Base-by-base conservation (phyloP, 2,888 invertebrate species). In the Agriopis leucophaearia region DNA sequence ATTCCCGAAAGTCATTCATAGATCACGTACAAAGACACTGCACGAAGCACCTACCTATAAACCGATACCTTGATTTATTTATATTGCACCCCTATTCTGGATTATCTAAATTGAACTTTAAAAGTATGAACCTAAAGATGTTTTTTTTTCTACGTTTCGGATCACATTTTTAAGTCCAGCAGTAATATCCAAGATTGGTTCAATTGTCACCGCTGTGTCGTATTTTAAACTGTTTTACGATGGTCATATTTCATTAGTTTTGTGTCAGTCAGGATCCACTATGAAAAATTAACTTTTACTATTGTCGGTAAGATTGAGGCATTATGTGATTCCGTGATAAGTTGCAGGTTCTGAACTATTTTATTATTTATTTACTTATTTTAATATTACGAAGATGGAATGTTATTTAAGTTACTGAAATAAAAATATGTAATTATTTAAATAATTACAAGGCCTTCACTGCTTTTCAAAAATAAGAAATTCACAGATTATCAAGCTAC, bases 221-320 rank as follows among this genome's bases (percentile, higher is more conserved):
- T 90, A 90, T 87, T 85, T 91, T 82, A 88, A 77, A 75, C 73
- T 83, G 83, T 87, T 91, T 92, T 88, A 91, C 86, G 89, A 86
- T 81, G 66, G 84, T 81, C 88, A 82, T 91, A 87, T 85, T 85
- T 91, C 84, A 88, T 81, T 78, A 77, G 76, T 74, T 81, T 84
- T 77, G 74, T 80, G 78, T 79, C 72, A 80, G 76, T 78, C 82
- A 73, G 73, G 71, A 69, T 36, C 48, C 65, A 16, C 77, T 78
- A 74, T 75, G 78, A 81, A 74, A 80, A 83, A 83, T 84, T 79
- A 77, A 78, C 73, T 78, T 77, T 80, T 75, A 74, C 68, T 75
- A 72, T 75, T 73, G 69, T 71, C 65, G 57, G 58, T 62, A 15
- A 44, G 44, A n/a, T 44, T 44, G 66, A 42, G 40, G 27, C 50